Evolutionary conservation across 2,797 vertebrate species (phyloP), one percentile per base, ranked within the genome.

Genomic region (Diplodus puntazzo): DNA sequence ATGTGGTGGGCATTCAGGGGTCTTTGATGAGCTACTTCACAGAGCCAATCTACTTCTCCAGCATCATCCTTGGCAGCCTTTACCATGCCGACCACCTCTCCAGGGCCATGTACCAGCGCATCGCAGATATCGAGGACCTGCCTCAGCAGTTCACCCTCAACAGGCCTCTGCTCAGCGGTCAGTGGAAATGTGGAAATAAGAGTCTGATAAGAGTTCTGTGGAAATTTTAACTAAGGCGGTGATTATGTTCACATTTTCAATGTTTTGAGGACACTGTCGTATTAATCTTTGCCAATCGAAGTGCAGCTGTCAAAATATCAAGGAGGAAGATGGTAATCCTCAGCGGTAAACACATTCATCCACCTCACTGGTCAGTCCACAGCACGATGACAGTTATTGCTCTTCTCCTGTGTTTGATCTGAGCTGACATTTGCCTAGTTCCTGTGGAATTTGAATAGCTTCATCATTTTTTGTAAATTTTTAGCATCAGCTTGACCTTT

Each of bases 51-150:
- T 99, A 98, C 95, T 97, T 98, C 95, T 98, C 97, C 81, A 99
- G 98, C 95, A 97, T 99, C 95, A 98, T 99, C 94, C 93, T 99
- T 84, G 98, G 98, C 87, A 98, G 97, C 91, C 95, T 99, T 57
- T 99, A 99, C 95, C 98, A 99, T 23, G 97, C 96, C 12, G 98
- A 99, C 94, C 98, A 99, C 93, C 97, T 99, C 72, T 98, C 97
- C 88, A 95, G 98, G 80, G 98, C 98, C 91, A 97, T 98, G 94
- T 99, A 99, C 96, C 98, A 99, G 95, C 96, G 98, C 81, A 97
- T 99, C 91, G 94, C 97, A 59, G 96, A 97, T 80, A 98, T 99
- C 57, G 97, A 98, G 92, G 97, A 97, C 89, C 95, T 99, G 82
- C 97, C 97, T 5, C 94, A 96, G 54, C 96, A 97, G 78, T 99